These are phyloP conservation scores for Ridgeia piscesae DNA, from an alignment of 1,140 invertebrate species.

Conservation along the genomic window DNA sequence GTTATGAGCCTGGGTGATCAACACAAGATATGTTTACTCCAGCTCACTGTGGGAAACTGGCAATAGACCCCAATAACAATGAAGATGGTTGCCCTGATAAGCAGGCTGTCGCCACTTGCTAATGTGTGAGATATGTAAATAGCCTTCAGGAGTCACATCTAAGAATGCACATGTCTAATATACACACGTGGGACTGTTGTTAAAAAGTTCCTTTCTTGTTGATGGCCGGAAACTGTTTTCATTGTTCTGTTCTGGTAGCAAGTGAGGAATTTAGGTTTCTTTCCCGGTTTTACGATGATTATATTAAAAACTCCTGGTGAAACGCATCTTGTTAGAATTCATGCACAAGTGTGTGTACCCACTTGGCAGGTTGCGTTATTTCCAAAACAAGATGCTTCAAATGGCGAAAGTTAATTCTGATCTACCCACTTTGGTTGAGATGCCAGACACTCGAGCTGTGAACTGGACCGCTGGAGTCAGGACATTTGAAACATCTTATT, in stretches of 20 bases:
- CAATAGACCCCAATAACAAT: background rate
- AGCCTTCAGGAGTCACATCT: too few relatives aligned
- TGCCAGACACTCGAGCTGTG: too few relatives aligned
- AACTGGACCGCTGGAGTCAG: background rate
- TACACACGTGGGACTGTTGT: background rate
- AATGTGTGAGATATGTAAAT: background rate
- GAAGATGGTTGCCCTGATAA: background rate
- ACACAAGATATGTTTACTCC: background rate
- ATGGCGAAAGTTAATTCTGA: background rate
- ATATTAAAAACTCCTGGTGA: background rate
- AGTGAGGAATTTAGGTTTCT: background rate
- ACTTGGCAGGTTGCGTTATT: background rate
- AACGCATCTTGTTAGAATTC: background rate
- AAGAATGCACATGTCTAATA: background rate
- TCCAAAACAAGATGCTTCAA: background rate
- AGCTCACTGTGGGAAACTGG: background rate
- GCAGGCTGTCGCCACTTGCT: background rate
- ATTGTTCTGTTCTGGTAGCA: background rate
- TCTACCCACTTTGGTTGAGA: too few relatives aligned
- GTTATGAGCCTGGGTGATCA: background rate
- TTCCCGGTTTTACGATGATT: background rate
- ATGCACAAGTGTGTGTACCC: background rate
- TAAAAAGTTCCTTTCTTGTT: too few relatives aligned
- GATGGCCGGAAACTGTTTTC: background rate
- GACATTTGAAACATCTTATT: constrained; percentile 6